These are phyloP conservation scores for Phocides pigmalion DNA, from an alignment of 1,140 invertebrate genomes.

Conservation along the genomic window DNA sequence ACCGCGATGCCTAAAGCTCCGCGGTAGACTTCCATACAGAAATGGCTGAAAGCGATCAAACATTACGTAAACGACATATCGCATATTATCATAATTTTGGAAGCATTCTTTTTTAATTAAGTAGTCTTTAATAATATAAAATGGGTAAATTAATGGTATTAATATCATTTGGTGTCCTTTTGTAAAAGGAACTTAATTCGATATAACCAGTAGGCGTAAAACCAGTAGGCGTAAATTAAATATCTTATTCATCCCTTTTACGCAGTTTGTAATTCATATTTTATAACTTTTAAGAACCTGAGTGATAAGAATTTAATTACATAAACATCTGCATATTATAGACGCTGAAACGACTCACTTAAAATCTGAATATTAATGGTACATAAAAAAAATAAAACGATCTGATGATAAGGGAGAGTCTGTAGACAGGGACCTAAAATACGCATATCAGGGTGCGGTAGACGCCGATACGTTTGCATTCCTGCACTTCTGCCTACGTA, in stretches of 20 bases:
- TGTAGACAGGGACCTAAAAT: conserved; percentile 36
- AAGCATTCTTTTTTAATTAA: conserved; percentile 11
- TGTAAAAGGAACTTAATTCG: not conserved
- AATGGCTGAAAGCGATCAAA: conserved; percentile 17
- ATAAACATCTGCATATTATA: conserved; percentile 29
- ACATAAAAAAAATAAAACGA: conserved; percentile 43
- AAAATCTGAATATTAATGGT: conserved; percentile 42
- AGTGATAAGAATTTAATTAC: conserved; percentile 5
- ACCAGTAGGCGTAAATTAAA: not conserved
- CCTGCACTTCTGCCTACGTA: conserved; percentile 54
- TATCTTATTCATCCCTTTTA: conserved; percentile 2
- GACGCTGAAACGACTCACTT: conserved; percentile 41
- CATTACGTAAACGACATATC: conserved; percentile 2
- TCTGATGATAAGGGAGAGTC: conserved; percentile 37
- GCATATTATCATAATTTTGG: conserved; percentile 13
- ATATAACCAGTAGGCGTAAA: not conserved
- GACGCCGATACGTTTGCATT: conserved; percentile 45
- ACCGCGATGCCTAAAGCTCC: conserved; percentile 6
- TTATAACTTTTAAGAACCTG: conserved; percentile 3
- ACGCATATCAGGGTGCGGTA: conserved; percentile 31
- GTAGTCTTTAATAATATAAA: conserved; percentile 18
- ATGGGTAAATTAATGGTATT: conserved; percentile 9
- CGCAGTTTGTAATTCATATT: conserved; percentile 1
- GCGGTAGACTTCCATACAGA: conserved; percentile 15
- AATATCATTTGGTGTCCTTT: conserved; percentile 5